Base-by-base conservation (phyloP, 2,888 invertebrate species). In the Pherbina coryleti region DNA sequence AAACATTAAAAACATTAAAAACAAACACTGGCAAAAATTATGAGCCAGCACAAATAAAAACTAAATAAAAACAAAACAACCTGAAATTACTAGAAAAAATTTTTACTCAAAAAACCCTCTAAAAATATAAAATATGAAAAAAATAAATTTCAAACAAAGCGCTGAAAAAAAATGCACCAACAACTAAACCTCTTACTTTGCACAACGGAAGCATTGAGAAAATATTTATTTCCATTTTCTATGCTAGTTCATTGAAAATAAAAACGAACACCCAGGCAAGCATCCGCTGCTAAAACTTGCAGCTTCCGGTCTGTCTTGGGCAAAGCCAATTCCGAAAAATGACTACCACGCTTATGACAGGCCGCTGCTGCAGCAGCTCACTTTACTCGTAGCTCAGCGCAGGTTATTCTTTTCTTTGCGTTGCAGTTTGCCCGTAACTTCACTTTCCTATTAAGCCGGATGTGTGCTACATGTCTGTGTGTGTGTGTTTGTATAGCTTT, bases 381-480 rank as follows among this genome's bases (percentile, higher is more conserved):
- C 34, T 79, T 80, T 82, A n/a, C n/a, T n/a, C n/a, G n/a, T n/a
- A 82, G 85, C 83, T 78, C 82, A 76, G 81, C 79, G 75, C 85
- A 82, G 81, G 83, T 82, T 85, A 80, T 81, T 77, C 77, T 82
- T 78, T 80, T 80, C 84, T 80, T 78, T 84, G 83, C 57, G 2
- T 14, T 22, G 19, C 57, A 19, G 5, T 57, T 19, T 57, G 22
- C 57, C 60, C 25, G 44, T 19, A 51, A 70, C 25, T 25, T 51
- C 17, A 25, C 17, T 28, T 53, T 70, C 1, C 57, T 60, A 60
- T 60, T 60, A 60, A 60, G 57, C 57, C 57, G 57, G 57, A 60
- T 60, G 75, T 74, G 76, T 75, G 57, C 25, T 82, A 75, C 71
- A 75, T 73, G 51, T 76, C 51, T 81, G 81, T 78, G 78, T 28